These are phyloP conservation scores for Calephelis perditalis DNA, from an alignment of 2,888 invertebrate species.

Conservation along the genomic window DNA sequence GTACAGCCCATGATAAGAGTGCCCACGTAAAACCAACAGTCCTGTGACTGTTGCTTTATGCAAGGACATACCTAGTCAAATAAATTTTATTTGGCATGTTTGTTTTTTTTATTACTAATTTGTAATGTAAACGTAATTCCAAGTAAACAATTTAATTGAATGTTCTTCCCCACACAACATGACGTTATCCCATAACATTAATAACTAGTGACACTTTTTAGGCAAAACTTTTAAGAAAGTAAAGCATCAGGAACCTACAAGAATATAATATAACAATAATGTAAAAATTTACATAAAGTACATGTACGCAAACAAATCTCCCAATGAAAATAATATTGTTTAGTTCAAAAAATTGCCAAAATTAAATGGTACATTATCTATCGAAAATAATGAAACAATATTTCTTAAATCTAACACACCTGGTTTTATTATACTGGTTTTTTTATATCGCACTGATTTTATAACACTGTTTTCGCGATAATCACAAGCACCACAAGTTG, in stretches of 20 bases:
- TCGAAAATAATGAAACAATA: slow-evolving; percentile 3
- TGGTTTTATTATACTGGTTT: background rate
- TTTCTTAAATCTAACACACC: slow-evolving; percentile 24
- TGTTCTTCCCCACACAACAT: too few relatives aligned
- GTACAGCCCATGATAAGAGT: too few relatives aligned
- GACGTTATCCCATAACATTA: too few relatives aligned
- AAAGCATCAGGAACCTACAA: background rate
- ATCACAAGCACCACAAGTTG: slow-evolving; percentile 17
- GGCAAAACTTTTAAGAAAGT: background rate
- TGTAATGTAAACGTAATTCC: too few relatives aligned
- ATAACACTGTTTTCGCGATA: slow-evolving; percentile 36
- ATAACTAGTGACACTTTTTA: too few relatives aligned
- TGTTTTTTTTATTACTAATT: too few relatives aligned
- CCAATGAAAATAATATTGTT: slow-evolving; percentile 1
- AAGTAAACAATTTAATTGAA: too few relatives aligned
- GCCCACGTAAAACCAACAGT: too few relatives aligned
- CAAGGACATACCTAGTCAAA: too few relatives aligned
- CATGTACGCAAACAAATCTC: background rate
- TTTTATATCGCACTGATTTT: slow-evolving; percentile 41
- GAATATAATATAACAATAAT: background rate
- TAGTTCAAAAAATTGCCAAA: slow-evolving; percentile 3
- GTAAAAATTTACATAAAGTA: background rate
- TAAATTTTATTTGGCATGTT: too few relatives aligned
- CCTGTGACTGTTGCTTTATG: too few relatives aligned
- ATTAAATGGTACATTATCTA: slow-evolving; percentile 16